Percentiles rank a stretch among this genome's conserved stretches.
Conservation (phyloP, 2,797 vertebrate genomes). For the Silurus aristotelis region DNA sequence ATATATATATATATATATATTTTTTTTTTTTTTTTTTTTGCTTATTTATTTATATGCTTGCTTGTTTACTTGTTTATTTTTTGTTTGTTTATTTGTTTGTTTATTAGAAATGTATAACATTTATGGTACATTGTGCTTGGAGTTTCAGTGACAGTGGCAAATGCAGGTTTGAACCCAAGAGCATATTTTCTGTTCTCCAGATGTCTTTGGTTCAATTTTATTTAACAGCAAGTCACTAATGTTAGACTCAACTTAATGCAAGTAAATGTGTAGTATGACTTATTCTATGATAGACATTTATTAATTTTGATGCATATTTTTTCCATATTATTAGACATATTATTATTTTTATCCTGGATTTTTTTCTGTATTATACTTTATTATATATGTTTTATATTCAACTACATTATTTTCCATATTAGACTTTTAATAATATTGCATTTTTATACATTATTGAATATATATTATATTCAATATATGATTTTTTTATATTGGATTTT, state of each 20-base stretch:
- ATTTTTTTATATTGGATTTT: too few relatives aligned
- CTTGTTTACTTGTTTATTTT: too few relatives aligned
- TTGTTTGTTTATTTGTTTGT: too few relatives aligned
- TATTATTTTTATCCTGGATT: too few relatives aligned
- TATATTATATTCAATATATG: too few relatives aligned
- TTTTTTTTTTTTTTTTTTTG: not conserved
- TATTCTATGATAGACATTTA: not conserved
- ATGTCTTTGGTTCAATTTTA: not conserved
- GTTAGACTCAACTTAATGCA: not conserved
- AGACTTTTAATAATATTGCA: too few relatives aligned
- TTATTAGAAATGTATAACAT: too few relatives aligned
- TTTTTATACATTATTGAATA: too few relatives aligned
- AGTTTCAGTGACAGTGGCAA: not conserved
- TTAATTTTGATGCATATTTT: not conserved
- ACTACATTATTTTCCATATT: too few relatives aligned
- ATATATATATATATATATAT: too few relatives aligned
- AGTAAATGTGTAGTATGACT: not conserved
- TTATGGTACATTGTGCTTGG: not conserved
- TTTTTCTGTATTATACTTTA: too few relatives aligned
- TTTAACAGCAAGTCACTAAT: not conserved
- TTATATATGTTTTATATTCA: too few relatives aligned
- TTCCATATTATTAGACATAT: not conserved
- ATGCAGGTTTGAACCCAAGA: not conserved
- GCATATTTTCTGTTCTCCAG: not conserved
- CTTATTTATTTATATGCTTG: not conserved